phyloP scores from a whole-genome alignment of 2,113 vertebrate genomes.

The Sturnus vulgaris region DNA sequence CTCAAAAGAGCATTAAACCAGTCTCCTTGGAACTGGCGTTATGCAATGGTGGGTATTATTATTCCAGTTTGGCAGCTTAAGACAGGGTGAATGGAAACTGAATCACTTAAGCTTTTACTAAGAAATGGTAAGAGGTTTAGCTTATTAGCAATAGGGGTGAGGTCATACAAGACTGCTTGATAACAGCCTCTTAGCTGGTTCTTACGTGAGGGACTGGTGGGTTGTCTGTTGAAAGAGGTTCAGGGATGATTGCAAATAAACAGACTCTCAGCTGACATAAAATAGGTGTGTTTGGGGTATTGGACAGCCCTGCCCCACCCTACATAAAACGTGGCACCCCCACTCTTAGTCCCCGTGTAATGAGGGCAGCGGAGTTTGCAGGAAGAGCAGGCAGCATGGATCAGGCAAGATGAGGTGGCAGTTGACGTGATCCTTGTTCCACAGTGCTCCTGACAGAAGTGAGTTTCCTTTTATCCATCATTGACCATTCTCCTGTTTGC shows the following conservation, averaged over 20 bases:
- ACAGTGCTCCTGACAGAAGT: accelerated
- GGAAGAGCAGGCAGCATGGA: neutral
- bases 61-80: conserved; percentile 50
- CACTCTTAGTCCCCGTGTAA: neutral
- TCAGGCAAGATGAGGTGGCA: neutral
- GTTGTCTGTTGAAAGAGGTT: neutral
- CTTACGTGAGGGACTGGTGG: neutral
- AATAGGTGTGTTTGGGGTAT: neutral
- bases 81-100: neutral
- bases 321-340: neutral
- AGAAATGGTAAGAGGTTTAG: conserved; percentile 47
- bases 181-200: neutral
- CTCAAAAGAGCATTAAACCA: neutral
- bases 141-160: neutral
- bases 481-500: neutral
- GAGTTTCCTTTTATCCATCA: neutral
- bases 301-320: neutral
- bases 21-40: conserved; percentile 22
- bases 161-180: neutral
- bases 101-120: conserved; percentile 45
- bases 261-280: neutral
- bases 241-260: neutral
- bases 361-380: accelerated
- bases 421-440: accelerated
- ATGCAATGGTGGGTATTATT: conserved; percentile 28